These are phyloP conservation scores for Ageneiosus marmoratus DNA, from an alignment of 2,113 vertebrate genomes.

Conservation along the genomic window DNA sequence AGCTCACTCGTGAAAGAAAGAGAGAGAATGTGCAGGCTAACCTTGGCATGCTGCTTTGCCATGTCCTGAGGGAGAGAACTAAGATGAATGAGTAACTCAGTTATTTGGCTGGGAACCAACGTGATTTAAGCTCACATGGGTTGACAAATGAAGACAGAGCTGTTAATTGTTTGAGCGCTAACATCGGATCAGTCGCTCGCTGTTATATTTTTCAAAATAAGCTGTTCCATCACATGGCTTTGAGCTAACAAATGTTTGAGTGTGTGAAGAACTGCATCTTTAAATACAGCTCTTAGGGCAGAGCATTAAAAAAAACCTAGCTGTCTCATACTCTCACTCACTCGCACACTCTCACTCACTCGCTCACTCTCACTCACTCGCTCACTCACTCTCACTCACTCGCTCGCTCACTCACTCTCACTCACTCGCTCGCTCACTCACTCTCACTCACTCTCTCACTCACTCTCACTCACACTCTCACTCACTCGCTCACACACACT, in stretches of 20 bases:
- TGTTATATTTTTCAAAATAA: slow-evolving; percentile 2
- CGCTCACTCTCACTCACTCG: no score
- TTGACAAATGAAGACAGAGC: slow-evolving; percentile 47
- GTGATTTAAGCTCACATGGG: slow-evolving; percentile 39
- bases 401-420: no score
- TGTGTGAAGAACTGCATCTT: background rate
- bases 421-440: no score
- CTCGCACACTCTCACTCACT: no score
- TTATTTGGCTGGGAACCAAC: slow-evolving; percentile 37
- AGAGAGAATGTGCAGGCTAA: slow-evolving; percentile 34
- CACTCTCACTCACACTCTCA: no score
- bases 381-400: no score
- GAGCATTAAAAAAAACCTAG: background rate
- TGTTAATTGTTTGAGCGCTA: slow-evolving; percentile 42
- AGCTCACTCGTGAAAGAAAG: background rate
- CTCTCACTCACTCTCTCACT: no score
- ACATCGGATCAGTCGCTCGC: slow-evolving; percentile 13
- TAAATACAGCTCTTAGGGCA: background rate
- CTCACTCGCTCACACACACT: no score
- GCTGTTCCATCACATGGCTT: background rate
- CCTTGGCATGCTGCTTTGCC: slow-evolving; percentile 16
- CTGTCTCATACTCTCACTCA: background rate
- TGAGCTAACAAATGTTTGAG: slow-evolving; percentile 12
- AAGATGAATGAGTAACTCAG: slow-evolving; percentile 45
- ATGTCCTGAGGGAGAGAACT: slow-evolving; percentile 22